Conservation (phyloP, 1,140 invertebrate species). For the Bombyx mori region ASM3026992v2 NC_085118.1:982501-983000, state of each 20-base stretch:
- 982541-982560: constrained; percentile 38
- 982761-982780: constrained; percentile 79
- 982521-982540: constrained; percentile 28
- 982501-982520: constrained; percentile 9
- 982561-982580: constrained; percentile 37
- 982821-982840: constrained; percentile 55
- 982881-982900: background rate
- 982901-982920: background rate
- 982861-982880: background rate
- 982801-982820: constrained; percentile 52
- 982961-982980: too few relatives aligned
- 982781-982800: constrained; percentile 78
- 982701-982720: too few relatives aligned
- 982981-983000: too few relatives aligned
- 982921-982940: background rate
- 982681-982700: too few relatives aligned
- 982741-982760: constrained; percentile 79
- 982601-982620: too few relatives aligned
- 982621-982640: too few relatives aligned
- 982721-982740: constrained; percentile 64
- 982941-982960: too few relatives aligned
- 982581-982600: constrained; percentile 21
- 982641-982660: too few relatives aligned
- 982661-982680: too few relatives aligned
- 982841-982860: background rate